Evolutionary conservation across 2,888 invertebrate species (phyloP).

Genomic region (Parascotia fuliginaria): DNA sequence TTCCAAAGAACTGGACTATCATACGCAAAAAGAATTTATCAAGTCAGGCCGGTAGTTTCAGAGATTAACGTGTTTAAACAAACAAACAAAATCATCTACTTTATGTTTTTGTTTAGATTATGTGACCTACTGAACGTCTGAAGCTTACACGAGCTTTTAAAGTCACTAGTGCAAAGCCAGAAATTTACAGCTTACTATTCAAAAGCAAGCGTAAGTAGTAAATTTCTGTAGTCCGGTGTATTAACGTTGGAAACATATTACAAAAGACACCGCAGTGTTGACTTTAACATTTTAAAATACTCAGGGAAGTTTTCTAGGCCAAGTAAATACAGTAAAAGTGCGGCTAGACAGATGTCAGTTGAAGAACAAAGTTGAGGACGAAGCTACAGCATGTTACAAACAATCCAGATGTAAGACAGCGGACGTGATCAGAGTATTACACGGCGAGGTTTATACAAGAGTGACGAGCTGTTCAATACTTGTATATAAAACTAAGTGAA

Average conservation of each 20-base stretch:
- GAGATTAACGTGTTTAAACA: too few species aligned
- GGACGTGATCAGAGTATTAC: constrained; percentile 70
- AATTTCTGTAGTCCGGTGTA: too few species aligned
- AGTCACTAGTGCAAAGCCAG: too few species aligned
- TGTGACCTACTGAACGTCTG: too few species aligned
- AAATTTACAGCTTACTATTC: too few species aligned
- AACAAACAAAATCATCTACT: too few species aligned
- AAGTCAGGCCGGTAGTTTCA: too few species aligned
- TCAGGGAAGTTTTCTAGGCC: constrained; percentile 26
- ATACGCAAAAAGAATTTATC: too few species aligned
- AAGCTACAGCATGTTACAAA: constrained; percentile 71
- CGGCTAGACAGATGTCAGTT: constrained; percentile 60
- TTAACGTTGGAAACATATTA: constrained; percentile 13
- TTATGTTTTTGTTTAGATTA: too few species aligned
- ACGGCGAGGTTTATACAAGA: constrained; percentile 18
- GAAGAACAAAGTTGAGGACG: constrained; percentile 69
- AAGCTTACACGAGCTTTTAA: too few species aligned
- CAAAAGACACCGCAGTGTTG: constrained; percentile 4
- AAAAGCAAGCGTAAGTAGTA: too few species aligned
- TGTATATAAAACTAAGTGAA: constrained; percentile 69
- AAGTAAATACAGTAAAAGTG: constrained; percentile 54
- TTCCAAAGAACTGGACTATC: too few species aligned
- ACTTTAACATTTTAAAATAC: constrained; percentile 22
- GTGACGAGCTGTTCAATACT: constrained; percentile 49
- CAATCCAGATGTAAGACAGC: constrained; percentile 81